Evolutionary conservation across 2,113 vertebrate species (phyloP), one percentile per base, ranked within the genome.

Genomic region (Ctenomys sociabilis): DNA sequence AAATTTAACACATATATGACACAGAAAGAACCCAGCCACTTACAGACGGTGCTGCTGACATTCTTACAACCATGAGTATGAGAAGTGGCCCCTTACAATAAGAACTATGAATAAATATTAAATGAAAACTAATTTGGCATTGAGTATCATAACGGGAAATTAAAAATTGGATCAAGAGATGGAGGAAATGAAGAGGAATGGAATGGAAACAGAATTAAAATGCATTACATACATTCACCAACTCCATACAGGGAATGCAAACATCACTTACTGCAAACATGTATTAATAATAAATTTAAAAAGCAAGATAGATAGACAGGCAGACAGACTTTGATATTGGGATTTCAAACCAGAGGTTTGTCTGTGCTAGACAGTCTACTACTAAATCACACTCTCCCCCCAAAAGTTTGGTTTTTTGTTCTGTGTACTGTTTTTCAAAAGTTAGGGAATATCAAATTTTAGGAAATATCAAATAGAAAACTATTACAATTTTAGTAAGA

Each of bases 401-500:
- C n/a, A 32, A 45, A 85, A 64, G 21, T 37, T 63, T 63, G 24
- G 22, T 63, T 63, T 3, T 63, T 63, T 11, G 14, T 45, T 19
- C 7, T 57, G 54, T 3, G 54, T 16, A 57, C 7, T 61, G 19
- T 37, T 88, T 93, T 91, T 84, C 32, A 75, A 37, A 86, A 45
- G 17, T 73, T 72, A 72, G n/a, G n/a, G n/a, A n/a, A n/a, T n/a
- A n/a, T n/a, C n/a, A n/a, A n/a, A n/a, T 85, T 93, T 87, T 59
- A 61, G 80, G 1, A 7, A 21, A 6, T 61, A 68, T 82, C 40
- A 73, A 94, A 85, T 72, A 4, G 22, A 6, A 88, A 91, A 77
- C 7, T 73, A 26, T 90, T 84, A 59, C 49, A 91, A 94, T 64
- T 89, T 59, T 85, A 81, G 21, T 93, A 35, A 83, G 13, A 70